Evolutionary conservation across 2,113 vertebrate genomes (phyloP).

Genomic region (Psophia crepitans): DNA sequence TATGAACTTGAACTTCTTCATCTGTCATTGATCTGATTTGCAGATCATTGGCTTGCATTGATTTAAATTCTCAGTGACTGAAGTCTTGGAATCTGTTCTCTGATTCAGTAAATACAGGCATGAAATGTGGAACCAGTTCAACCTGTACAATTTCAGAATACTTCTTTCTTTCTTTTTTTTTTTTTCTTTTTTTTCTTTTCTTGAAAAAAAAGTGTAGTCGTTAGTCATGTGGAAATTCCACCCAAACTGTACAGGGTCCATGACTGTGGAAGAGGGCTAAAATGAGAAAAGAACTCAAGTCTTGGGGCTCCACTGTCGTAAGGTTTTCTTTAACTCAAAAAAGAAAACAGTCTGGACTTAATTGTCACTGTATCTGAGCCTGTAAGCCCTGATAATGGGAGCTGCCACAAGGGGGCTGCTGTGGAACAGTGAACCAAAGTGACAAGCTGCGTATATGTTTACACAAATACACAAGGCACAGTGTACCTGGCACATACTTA

Average conservation of each 20-base stretch:
- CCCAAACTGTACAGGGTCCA: neutral
- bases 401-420: neutral
- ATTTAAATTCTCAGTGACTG: neutral
- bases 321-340: neutral
- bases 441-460: neutral
- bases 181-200: neutral
- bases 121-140: neutral
- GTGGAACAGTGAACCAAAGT: neutral
- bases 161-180: neutral
- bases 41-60: neutral
- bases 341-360: neutral
- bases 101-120: neutral
- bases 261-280: neutral
- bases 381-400: neutral
- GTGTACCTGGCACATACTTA: rapidly evolving
- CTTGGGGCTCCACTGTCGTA: neutral
- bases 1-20: neutral
- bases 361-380: neutral
- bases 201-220: neutral
- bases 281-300: neutral
- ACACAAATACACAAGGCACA: neutral
- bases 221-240: neutral
- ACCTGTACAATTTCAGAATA: neutral
- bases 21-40: neutral
- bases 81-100: neutral